Evolutionary conservation across 2,888 invertebrate genomes (phyloP), one percentile per base, ranked within the genome.

Genomic region (Lathronympha strigana): DNA sequence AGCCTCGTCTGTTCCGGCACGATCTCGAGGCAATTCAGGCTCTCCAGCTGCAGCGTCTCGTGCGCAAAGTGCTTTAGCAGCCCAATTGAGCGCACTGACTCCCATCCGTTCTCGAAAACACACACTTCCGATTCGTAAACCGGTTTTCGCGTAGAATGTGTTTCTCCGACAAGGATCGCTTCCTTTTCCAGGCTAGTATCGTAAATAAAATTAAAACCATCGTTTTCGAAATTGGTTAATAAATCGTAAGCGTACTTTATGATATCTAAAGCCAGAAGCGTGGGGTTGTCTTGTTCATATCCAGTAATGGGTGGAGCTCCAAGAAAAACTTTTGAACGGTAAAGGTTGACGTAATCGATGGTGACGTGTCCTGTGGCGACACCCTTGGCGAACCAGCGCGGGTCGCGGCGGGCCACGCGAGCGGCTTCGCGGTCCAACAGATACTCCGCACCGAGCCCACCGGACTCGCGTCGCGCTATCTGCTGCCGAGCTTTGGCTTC

Each of bases 31-130:
- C 19, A 13, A 6, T 49, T 40, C 38, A 73, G 71, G 38, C 72
- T 66, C n/a, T 72, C 68, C 19, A 49, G 64, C 21, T 53, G 47
- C 57, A 74, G 31, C 5, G 69, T 66, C 25, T 73, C 64, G 6
- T 47, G 40, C 31, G 76, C 58, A 49, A 76, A 77, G 69, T 76
- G 72, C 51, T 76, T 68, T 28, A 78, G 75, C 9, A 78, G 58
- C 1, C 61, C 49, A 1, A 71, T 57, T 11, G 51, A 58, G 2
- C 69, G 63, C 13, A 80, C 69, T 11, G 25, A 49, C 2, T 64
- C 64, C 83, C 83, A 83, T 0, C 82, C 84, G 47, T 80, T 80
- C 71, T 79, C 78, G 57, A 83, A 83, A 3, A 78, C 75, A 50
- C 57, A 75, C 28, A 6, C 60, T 8, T 11, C 13, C 8, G 70